phyloP scores from a whole-genome alignment of 2,888 invertebrate species.

The Resseliella maxima region DNA sequence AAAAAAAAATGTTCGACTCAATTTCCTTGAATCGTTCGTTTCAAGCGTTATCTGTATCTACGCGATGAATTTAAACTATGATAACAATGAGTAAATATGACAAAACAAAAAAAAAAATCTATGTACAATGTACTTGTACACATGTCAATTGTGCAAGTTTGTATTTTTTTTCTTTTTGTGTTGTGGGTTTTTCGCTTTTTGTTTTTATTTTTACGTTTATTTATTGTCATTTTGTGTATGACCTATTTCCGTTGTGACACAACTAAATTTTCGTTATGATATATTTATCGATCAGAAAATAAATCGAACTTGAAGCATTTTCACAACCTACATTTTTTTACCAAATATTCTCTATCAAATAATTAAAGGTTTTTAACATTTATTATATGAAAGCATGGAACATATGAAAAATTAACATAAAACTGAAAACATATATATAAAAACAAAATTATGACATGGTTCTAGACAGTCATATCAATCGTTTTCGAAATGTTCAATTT shows the following conservation, averaged over 20 bases:
- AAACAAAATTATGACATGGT: too few species aligned
- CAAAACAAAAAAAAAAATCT: slow-evolving; percentile 5
- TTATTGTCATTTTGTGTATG: slow-evolving; percentile 36
- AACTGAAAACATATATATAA: too few species aligned
- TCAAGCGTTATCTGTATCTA: slow-evolving; percentile 41
- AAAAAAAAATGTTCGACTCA: not conserved
- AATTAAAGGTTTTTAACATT: too few species aligned
- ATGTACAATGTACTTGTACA: not conserved
- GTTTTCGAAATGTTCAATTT: too few species aligned
- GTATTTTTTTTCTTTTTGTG: not conserved
- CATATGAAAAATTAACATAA: too few species aligned
- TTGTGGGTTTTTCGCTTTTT: not conserved
- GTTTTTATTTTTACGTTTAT: not conserved
- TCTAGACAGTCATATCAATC: too few species aligned
- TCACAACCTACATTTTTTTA: not conserved
- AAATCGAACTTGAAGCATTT: not conserved
- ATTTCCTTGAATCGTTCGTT: slow-evolving; percentile 25
- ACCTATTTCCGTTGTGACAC: slow-evolving; percentile 48
- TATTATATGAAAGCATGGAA: too few species aligned
- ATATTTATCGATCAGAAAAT: not conserved
- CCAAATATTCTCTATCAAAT: too few species aligned
- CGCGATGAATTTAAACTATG: slow-evolving; percentile 12
- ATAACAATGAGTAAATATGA: slow-evolving; percentile 47
- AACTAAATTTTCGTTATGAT: not conserved
- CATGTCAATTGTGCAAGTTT: slow-evolving; percentile 38